A percentile compares a stretch with the other conserved stretches of the same genome.
Evolutionary conservation across 2,888 invertebrate species (phyloP).

Genomic region (Tetramorium bicarinatum): DNA sequence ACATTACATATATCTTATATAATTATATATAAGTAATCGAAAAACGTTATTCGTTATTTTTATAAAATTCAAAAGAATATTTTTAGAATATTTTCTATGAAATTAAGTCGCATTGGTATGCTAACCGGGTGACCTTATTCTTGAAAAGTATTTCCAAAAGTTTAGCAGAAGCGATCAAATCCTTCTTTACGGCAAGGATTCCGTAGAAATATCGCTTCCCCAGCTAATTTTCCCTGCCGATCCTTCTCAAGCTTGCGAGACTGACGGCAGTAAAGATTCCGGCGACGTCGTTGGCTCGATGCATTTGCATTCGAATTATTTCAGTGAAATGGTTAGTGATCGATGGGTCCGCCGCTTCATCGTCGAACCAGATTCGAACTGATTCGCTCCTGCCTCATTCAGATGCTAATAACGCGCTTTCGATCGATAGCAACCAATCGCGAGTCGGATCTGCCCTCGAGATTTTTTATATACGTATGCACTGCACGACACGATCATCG

Average conservation of each 20-base stretch:
- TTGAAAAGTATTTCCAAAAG: conserved; percentile 22
- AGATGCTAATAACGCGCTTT: conserved; percentile 80
- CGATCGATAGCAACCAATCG: conserved; percentile 73
- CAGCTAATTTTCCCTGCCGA: conserved; percentile 53
- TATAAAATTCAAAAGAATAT: neutral
- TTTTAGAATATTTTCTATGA: conserved; percentile 1
- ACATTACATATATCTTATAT: neutral
- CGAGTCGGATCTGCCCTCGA: conserved; percentile 61
- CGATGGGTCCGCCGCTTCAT: conserved; percentile 72
- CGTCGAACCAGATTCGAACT: conserved; percentile 78
- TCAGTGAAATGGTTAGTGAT: conserved; percentile 76
- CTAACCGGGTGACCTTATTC: conserved; percentile 30
- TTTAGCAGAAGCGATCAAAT: conserved; percentile 34
- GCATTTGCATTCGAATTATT: conserved; percentile 75
- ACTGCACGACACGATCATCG: conserved; percentile 68
- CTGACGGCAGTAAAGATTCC: conserved; percentile 65
- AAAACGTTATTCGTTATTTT: neutral
- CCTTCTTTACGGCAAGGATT: conserved; percentile 30
- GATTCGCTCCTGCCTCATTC: conserved; percentile 81
- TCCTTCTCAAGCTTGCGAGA: conserved; percentile 65
- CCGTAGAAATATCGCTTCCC: conserved; percentile 27
- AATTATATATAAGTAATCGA: neutral
- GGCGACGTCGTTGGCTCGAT: conserved; percentile 63
- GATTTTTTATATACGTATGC: conserved; percentile 56
- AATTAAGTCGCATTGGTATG: neutral